A percentile compares a stretch with the other conserved stretches of the same genome.
Evolutionary conservation across 2,113 vertebrate genomes (phyloP).

Genomic region (Cochlearius cochlearius): DNA sequence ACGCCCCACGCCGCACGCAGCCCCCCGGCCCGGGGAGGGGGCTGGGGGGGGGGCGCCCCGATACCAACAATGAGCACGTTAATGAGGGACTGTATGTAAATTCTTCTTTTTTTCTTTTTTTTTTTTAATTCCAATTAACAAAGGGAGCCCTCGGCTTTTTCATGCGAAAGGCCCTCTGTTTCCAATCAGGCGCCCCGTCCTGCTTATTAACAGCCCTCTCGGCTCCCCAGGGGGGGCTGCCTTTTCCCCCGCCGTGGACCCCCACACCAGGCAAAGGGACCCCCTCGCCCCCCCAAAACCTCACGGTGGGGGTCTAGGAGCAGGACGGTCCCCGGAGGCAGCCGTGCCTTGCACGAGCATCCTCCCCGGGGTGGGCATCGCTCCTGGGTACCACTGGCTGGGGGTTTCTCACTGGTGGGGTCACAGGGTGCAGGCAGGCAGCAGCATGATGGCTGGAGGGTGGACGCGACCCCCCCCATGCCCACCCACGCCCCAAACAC

Average conservation of each 20-base stretch:
- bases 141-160: constrained; percentile 62
- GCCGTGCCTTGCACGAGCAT: not conserved
- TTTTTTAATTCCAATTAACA: constrained; percentile 52
- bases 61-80: constrained; percentile 48
- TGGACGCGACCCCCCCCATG: too few relatives aligned
- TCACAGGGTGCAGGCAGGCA: not conserved
- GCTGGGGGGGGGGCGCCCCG: not conserved
- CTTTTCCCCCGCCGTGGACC: not conserved
- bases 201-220: constrained; percentile 2
- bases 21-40: not conserved
- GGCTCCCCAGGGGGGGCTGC: not conserved
- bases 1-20: not conserved
- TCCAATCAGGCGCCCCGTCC: constrained; percentile 38
- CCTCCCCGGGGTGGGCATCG: not conserved
- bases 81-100: constrained; percentile 63
- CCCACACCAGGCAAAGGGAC: not conserved
- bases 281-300: not conserved
- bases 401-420: accelerated
- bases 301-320: too few relatives aligned
- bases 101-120: not conserved
- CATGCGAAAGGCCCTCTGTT: constrained; percentile 58
- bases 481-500: not conserved
- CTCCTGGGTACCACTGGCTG: not conserved
- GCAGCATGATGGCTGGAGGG: accelerated
- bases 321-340: not conserved